Conservation (phyloP, 2,113 vertebrate genomes). For the Anhinga rufa region DNA sequence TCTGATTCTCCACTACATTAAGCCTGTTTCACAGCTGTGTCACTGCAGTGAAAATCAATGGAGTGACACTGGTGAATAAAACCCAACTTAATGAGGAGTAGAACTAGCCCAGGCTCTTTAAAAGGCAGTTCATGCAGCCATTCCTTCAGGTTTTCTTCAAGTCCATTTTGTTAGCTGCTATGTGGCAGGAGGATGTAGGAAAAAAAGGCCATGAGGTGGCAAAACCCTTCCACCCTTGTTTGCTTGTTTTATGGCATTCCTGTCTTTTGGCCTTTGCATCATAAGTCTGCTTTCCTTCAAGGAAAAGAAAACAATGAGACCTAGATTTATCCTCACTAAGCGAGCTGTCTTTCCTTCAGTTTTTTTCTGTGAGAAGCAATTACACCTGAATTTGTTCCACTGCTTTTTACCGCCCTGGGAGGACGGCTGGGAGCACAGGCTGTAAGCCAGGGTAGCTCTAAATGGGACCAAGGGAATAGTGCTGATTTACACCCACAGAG, state of each 20-base stretch:
- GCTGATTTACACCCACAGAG: not conserved
- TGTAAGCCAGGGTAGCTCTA: not conserved
- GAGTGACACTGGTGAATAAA: not conserved
- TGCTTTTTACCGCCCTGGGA: not conserved
- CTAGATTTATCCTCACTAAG: not conserved
- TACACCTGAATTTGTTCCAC: conserved; percentile 13
- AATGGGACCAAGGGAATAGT: not conserved
- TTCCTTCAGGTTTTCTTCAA: not conserved
- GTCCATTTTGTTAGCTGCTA: not conserved
- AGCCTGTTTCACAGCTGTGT: conserved; percentile 12
- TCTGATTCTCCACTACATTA: conserved; percentile 18
- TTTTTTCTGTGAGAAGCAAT: not conserved
- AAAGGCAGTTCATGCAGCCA: not conserved
- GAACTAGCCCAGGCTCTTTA: not conserved
- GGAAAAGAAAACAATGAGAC: not conserved
- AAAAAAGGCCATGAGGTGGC: not conserved
- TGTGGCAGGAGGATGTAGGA: not conserved
- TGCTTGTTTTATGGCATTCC: not conserved
- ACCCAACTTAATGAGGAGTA: accelerated
- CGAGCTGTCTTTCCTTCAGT: not conserved
- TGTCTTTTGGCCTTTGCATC: not conserved
- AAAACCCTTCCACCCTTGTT: not conserved
- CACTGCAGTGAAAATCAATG: conserved; percentile 8
- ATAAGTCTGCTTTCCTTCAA: conserved; percentile 10
- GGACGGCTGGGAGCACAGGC: accelerated